Evolutionary conservation across 2,888 invertebrate species (phyloP).

Genomic region (Habroteleia sp.): DNA sequence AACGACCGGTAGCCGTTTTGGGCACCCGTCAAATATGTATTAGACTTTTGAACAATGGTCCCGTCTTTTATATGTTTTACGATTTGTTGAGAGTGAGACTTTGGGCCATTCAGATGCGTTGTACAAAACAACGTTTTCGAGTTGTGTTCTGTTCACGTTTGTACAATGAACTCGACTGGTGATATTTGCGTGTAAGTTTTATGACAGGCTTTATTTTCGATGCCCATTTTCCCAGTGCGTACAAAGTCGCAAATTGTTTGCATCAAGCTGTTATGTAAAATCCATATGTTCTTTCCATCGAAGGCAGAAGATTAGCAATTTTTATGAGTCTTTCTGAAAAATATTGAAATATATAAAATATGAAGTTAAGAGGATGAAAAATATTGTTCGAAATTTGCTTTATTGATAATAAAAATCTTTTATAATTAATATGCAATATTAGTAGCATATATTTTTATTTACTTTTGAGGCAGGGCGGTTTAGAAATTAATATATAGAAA

Average conservation of each 20-base stretch:
- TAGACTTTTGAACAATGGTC: conserved; percentile 34
- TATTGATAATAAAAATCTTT: no score
- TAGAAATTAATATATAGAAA: no score
- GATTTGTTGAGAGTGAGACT: conserved; percentile 19
- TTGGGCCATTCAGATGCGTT: conserved; percentile 11
- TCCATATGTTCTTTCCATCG: no score
- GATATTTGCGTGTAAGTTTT: conserved; percentile 46
- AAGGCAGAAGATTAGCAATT: no score
- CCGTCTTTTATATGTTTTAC: conserved; percentile 30
- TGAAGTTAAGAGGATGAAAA: no score
- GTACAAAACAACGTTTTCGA: conserved; percentile 23
- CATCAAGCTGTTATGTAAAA: no score
- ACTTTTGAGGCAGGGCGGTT: no score
- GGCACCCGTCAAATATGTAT: conserved; percentile 50
- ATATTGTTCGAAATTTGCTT: no score
- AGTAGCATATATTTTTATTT: no score
- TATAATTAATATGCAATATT: no score
- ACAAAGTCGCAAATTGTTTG: background rate
- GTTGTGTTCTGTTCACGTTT: conserved; percentile 3
- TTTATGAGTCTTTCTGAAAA: no score
- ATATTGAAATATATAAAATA: no score
- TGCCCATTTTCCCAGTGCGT: conserved; percentile 4
- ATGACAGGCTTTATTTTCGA: conserved; percentile 14
- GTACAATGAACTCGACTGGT: conserved; percentile 9
- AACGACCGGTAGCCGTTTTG: conserved; percentile 52